Conservation (phyloP, 2,797 vertebrate species). For the Crenuchus spilurus region DNA sequence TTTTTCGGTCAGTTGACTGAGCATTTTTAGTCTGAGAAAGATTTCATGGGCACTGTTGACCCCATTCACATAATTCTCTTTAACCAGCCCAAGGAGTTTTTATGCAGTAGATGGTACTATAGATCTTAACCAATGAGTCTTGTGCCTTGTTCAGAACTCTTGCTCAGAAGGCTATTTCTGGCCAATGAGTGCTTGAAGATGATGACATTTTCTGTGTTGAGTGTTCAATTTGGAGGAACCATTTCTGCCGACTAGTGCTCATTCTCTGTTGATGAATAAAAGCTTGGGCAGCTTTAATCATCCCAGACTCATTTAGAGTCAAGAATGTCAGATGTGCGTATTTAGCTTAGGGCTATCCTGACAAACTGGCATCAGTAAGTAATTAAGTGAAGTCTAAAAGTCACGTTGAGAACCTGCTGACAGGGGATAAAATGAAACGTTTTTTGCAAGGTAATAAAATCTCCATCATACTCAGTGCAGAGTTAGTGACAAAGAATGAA, state of each 20-base stretch:
- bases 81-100: not conserved
- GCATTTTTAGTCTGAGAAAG: too few relatives aligned
- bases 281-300: constrained; percentile 21
- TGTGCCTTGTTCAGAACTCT: not conserved
- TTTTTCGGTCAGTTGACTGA: too few relatives aligned
- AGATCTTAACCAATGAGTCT: not conserved
- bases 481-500: not conserved
- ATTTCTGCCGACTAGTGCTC: not conserved
- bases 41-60: not conserved
- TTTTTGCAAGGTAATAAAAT: not conserved
- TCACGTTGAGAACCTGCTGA: constrained; percentile 12
- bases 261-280: constrained; percentile 16
- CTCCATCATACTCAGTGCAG: too few relatives aligned
- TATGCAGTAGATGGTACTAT: not conserved
- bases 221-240: not conserved
- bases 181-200: not conserved
- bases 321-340: constrained; percentile 10
- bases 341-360: constrained; percentile 15
- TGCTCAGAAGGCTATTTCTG: not conserved
- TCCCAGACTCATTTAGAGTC: constrained; percentile 4
- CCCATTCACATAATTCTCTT: not conserved
- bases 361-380: constrained; percentile 12
- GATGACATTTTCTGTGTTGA: not conserved
- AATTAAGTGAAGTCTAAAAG: constrained; percentile 15
- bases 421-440: not conserved